Percentiles rank a stretch among this genome's conserved stretches.
Conservation (phyloP, 2,113 vertebrate species). For the Misgurnus mizolepis region DNA sequence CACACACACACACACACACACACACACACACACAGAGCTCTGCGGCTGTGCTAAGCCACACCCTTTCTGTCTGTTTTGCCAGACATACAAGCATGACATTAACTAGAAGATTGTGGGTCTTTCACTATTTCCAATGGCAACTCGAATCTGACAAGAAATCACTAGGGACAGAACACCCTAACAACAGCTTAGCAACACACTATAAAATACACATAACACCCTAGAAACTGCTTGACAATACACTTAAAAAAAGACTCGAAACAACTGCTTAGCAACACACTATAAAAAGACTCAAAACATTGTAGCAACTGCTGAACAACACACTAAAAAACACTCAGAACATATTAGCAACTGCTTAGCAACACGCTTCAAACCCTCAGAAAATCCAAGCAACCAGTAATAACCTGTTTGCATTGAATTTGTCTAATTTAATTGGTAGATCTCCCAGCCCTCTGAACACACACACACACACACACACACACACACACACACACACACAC, state of each 20-base stretch:
- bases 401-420: too few species aligned
- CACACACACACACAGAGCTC: conserved; percentile 10
- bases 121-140: too few species aligned
- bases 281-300: neutral
- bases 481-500: neutral
- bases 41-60: neutral
- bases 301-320: neutral
- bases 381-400: too few species aligned
- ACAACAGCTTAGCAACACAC: neutral
- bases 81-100: conserved; percentile 6
- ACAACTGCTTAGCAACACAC: too few species aligned
- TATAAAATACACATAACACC: too few species aligned
- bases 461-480: neutral
- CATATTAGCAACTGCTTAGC: neutral
- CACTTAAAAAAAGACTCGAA: too few species aligned
- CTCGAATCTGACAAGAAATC: too few species aligned
- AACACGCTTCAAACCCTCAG: too few species aligned
- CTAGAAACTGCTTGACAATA: too few species aligned
- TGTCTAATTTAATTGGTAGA: neutral
- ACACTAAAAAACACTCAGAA: too few species aligned
- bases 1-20: conserved; percentile 33
- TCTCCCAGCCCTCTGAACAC: conserved; percentile 3
- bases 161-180: neutral
- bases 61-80: conserved; percentile 20
- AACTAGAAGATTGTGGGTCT: neutral